A percentile compares a stretch with the other conserved stretches of the same genome.
These are phyloP conservation scores for Tragelaphus eurycerus DNA, from an alignment of 2,797 vertebrate species.

Conservation along the genomic window DNA sequence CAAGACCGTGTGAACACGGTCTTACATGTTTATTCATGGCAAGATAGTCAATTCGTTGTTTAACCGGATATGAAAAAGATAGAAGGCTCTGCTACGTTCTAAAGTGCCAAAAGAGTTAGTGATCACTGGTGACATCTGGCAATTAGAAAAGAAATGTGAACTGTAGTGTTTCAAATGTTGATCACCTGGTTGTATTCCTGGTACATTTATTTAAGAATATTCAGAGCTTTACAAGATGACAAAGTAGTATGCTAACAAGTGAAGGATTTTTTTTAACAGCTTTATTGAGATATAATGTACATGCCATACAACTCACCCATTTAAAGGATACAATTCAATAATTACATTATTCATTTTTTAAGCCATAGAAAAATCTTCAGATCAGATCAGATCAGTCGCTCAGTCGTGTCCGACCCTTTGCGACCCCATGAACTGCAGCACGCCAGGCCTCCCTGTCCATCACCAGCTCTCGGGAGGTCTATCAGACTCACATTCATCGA, in stretches of 20 bases:
- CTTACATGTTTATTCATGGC: background rate
- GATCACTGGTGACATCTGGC: background rate
- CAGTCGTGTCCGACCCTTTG: no score
- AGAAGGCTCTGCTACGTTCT: background rate
- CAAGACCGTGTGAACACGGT: background rate
- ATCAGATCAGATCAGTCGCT: no score
- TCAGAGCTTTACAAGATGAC: background rate
- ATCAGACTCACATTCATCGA: no score
- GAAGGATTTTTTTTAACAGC: background rate
- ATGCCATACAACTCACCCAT: background rate
- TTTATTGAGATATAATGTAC: background rate
- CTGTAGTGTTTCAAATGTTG: background rate
- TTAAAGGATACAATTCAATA: background rate
- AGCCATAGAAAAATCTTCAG: no score
- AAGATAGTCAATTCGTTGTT: background rate
- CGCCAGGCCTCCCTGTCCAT: no score
- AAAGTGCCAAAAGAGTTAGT: background rate
- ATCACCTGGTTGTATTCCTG: background rate
- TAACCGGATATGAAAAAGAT: background rate
- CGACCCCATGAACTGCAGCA: no score
- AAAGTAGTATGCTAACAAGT: background rate
- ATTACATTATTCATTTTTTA: no score
- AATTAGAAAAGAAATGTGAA: background rate
- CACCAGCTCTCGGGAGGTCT: no score
- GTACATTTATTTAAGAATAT: background rate